Conservation (phyloP, 2,113 vertebrate species). For the Psilopogon haemacephalus region DNA sequence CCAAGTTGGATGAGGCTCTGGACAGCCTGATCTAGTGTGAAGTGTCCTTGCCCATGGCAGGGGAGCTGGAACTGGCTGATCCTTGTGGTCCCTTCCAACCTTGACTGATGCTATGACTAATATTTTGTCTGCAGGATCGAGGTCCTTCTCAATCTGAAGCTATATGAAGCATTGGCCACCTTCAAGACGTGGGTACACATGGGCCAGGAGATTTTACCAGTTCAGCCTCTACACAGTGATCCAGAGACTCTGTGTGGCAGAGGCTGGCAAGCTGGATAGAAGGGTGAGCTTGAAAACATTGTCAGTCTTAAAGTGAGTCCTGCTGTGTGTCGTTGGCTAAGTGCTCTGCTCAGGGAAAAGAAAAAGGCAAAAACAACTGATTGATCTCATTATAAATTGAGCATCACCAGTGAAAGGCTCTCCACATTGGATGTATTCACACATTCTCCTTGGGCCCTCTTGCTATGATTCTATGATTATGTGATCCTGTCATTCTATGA, state of each 20-base stretch:
- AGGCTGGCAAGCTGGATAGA: not conserved
- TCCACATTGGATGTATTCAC: not conserved
- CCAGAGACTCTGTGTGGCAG: not conserved
- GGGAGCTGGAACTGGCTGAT: no score
- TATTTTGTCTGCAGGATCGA: not conserved
- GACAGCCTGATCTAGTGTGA: no score
- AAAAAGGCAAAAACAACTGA: not conserved
- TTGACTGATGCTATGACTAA: not conserved
- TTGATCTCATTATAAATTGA: not conserved
- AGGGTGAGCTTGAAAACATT: not conserved
- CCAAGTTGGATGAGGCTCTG: no score
- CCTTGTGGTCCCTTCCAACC: no score
- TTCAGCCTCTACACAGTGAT: not conserved
- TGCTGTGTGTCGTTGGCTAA: not conserved
- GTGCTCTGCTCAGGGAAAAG: not conserved
- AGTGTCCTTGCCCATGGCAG: no score
- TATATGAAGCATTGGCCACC: fast-evolving
- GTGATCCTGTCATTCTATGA: no score
- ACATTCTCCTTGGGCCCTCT: not conserved
- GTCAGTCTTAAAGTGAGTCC: not conserved
- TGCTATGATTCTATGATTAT: not conserved
- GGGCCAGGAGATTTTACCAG: not conserved
- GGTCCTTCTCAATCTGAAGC: not conserved
- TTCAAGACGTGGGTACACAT: not conserved
- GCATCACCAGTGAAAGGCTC: not conserved